Conservation (phyloP, 2,888 invertebrate species). For the Epiblema foenella region DNA sequence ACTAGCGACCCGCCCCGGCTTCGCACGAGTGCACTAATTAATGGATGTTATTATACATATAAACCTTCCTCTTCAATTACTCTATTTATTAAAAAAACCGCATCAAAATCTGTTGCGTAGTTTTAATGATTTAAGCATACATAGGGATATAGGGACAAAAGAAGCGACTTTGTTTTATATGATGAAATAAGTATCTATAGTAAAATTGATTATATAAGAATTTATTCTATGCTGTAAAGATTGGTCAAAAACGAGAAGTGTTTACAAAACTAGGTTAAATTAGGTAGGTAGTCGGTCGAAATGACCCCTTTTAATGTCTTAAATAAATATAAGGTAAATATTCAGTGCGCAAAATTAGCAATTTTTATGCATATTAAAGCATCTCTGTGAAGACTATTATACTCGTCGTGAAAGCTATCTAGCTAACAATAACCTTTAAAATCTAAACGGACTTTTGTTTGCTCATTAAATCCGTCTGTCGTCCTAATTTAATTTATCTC, state of each 20-base stretch:
- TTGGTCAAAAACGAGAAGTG: neutral
- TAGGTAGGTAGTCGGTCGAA: neutral
- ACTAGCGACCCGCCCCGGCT: no score
- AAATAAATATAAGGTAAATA: no score
- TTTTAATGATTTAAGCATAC: no score
- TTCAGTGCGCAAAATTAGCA: neutral
- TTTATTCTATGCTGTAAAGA: neutral
- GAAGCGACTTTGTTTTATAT: no score
- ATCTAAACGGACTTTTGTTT: neutral
- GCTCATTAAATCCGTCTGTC: neutral
- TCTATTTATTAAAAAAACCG: no score
- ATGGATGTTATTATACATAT: no score
- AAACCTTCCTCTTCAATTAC: no score
- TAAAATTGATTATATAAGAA: neutral
- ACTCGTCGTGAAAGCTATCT: neutral
- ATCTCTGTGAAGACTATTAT: neutral
- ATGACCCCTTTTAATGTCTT: neutral
- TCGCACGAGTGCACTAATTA: no score
- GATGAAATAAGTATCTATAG: neutral
- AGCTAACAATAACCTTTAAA: neutral
- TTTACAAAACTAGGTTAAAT: neutral
- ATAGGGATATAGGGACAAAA: no score
- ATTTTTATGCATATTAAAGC: neutral
- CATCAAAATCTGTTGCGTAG: no score
- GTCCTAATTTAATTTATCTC: slow-evolving; percentile 13